These are phyloP conservation scores for Leucophora obtusa DNA, from an alignment of 2,888 invertebrate species.

Conservation along the genomic window DNA sequence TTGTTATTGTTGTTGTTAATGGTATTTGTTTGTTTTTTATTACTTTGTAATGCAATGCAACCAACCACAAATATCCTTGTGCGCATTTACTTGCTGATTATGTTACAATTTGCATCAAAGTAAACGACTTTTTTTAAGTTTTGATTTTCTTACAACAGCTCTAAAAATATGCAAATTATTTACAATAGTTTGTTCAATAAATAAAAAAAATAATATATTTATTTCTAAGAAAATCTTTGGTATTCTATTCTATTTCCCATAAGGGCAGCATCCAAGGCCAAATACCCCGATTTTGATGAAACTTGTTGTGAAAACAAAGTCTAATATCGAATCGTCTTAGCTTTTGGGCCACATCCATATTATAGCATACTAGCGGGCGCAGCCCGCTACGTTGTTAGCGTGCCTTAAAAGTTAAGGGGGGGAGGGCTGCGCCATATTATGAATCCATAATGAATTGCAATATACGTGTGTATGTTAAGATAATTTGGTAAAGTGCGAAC, in stretches of 20 bases:
- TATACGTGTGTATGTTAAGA: too few species aligned
- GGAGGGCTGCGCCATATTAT: too few species aligned
- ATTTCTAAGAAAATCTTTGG: background rate
- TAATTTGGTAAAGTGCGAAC: too few species aligned
- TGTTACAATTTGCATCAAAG: conserved; percentile 43
- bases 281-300: too few species aligned
- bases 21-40: background rate
- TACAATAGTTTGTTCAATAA: conserved; percentile 23
- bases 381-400: too few species aligned
- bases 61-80: conserved; percentile 37
- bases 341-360: too few species aligned
- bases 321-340: too few species aligned
- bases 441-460: too few species aligned
- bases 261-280: too few species aligned
- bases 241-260: background rate
- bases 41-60: conserved; percentile 8
- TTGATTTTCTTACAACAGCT: background rate
- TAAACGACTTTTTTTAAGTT: conserved; percentile 27
- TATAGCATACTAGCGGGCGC: too few species aligned
- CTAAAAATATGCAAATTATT: conserved; percentile 32
- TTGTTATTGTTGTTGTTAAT: conserved; percentile 23
- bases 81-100: conserved; percentile 47
- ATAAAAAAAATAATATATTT: conserved; percentile 10
- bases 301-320: too few species aligned
- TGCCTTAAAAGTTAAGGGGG: too few species aligned